These are phyloP conservation scores for Anabacerthia variegaticeps DNA, from an alignment of 2,797 vertebrate genomes.

Conservation along the genomic window DNA sequence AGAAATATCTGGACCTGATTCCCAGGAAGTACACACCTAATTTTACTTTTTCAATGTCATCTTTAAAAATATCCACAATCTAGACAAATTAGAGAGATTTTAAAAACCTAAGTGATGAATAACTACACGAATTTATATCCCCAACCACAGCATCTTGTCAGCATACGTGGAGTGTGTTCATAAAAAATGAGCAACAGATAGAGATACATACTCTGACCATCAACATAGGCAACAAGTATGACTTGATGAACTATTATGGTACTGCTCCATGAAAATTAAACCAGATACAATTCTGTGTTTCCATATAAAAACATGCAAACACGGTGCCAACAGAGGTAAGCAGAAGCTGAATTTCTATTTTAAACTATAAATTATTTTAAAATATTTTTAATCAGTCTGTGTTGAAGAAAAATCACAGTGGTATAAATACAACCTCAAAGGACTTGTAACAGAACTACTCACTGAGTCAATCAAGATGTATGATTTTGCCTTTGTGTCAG, in stretches of 20 bases:
- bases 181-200: neutral
- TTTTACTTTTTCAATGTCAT: neutral
- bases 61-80: neutral
- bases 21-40: neutral
- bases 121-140: neutral
- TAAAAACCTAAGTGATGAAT: neutral
- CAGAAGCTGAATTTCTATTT: neutral
- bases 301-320: neutral
- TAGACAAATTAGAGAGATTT: neutral
- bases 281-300: neutral
- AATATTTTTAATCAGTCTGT: neutral
- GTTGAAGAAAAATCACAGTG: neutral
- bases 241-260: neutral
- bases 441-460: conserved; percentile 64
- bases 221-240: neutral
- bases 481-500: conserved; percentile 45
- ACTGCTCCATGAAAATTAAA: neutral
- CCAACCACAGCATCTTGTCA: neutral
- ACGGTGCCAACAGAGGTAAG: neutral
- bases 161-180: neutral
- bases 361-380: neutral
- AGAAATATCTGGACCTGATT: neutral
- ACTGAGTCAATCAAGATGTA: conserved; percentile 89
- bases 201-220: neutral
- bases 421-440: neutral